A percentile compares a stretch with the other conserved stretches of the same genome.
These are phyloP conservation scores for Protonemura montana DNA, from an alignment of 2,888 invertebrate genomes.

Conservation along the genomic window DNA sequence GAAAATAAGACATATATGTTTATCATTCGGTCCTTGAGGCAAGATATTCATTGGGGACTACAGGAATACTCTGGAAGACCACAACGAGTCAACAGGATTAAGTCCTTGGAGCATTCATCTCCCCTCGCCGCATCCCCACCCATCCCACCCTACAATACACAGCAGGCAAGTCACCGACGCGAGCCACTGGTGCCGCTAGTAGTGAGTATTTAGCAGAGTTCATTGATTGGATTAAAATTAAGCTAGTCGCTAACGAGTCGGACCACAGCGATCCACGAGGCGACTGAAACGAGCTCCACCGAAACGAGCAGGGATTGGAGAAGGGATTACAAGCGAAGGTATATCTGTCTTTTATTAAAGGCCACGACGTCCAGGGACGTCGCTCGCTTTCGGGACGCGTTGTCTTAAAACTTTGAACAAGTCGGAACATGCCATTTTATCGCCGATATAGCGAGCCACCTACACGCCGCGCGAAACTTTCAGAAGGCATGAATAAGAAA, in stretches of 20 bases:
- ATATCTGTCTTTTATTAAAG: neutral
- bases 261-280: neutral
- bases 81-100: neutral
- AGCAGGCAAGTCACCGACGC: no score
- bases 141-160: neutral
- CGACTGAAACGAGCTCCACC: neutral
- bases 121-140: neutral
- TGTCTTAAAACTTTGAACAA: neutral
- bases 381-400: neutral
- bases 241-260: neutral
- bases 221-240: constrained; percentile 4
- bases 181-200: no score
- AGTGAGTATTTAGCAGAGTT: neutral
- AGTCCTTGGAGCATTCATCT: neutral
- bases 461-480: neutral
- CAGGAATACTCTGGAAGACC: neutral
- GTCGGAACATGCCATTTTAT: neutral
- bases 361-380: neutral
- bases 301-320: neutral
- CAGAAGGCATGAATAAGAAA: neutral
- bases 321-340: neutral
- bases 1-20: no score
- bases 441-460: neutral
- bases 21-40: no score
- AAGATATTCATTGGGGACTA: no score